Evolutionary conservation across 2,113 vertebrate genomes (phyloP), one percentile per base, ranked within the genome.

Genomic region (Nettapus auritus): DNA sequence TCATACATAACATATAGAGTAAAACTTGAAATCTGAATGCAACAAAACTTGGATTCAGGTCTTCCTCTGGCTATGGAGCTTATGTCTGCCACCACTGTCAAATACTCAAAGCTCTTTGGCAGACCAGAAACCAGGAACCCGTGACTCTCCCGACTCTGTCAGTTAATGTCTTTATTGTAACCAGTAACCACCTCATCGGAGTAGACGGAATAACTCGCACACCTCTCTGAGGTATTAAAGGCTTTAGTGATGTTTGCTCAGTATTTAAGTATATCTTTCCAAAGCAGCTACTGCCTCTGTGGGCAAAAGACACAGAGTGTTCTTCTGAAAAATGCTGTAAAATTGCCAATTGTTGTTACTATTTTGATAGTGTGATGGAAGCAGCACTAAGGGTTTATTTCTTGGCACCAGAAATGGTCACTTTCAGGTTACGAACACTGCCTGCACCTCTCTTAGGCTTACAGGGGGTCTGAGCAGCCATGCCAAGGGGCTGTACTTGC

Each of bases 61-160:
- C 17, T 64, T 68, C 42, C 81, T 38, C 15, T 69, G 74, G 63
- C 85, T 82, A 48, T 80, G 75, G 55, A 75, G 57, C 29, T 68
- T 80, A 38, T 12, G 60, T 78, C 87, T 91, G 57, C 33, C 74
- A 36, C 66, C 44, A 23, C 62, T 93, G 71, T 46, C 55, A 85
- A 52, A 48, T 19, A 31, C 56, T 63, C 60, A 34, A 42, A 95
- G 78, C 38, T 57, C 40, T 25, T n/a, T 88, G 78, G 85, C 88
- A 93, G 85, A 79, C 75, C 67, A 34, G 78, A 84, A 82, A 84
- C 55, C 77, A 84, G 78, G 78, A 75, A 46, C 55, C 34, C 79
- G 69, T 80, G 57, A 36, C n/a, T 90, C 31, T 31, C n/a, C 23
- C 56, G 88, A 50, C 60, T 74, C 28, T 76, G 67, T 14, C 26